Evolutionary conservation across 1,140 invertebrate genomes (phyloP).

Genomic region (Colletes latitarsis): DNA sequence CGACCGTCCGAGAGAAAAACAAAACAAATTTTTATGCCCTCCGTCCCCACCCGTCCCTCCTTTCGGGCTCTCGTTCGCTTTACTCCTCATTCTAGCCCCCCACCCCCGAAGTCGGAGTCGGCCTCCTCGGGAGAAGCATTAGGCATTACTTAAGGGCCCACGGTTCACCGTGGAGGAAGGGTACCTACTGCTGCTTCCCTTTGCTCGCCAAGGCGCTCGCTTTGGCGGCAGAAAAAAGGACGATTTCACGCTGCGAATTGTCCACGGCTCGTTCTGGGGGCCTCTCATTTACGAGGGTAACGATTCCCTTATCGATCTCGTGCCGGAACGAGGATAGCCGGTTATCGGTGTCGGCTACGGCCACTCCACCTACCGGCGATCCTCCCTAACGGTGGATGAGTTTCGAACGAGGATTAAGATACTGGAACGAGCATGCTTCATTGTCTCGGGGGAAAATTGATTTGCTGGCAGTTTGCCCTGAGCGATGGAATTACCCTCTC

Average conservation of each 20-base stretch:
- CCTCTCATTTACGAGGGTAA: slow-evolving; percentile 53
- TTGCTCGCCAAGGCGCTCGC: slow-evolving; percentile 31
- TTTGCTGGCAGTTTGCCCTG: slow-evolving; percentile 20
- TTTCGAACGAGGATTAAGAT: slow-evolving; percentile 24
- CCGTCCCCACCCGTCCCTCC: slow-evolving; percentile 45
- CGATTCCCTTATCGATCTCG: slow-evolving; percentile 57
- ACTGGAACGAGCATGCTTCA: slow-evolving; percentile 10
- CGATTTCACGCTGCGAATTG: slow-evolving; percentile 76
- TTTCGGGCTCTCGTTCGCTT: slow-evolving; percentile 51
- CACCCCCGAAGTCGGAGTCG: slow-evolving; percentile 31
- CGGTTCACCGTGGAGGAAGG: slow-evolving; percentile 55
- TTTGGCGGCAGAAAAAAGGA: slow-evolving; percentile 66
- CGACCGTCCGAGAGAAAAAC: slow-evolving; percentile 73
- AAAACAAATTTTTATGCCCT: slow-evolving; percentile 76
- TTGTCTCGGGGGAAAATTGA: slow-evolving; percentile 45
- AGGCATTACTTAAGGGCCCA: slow-evolving; percentile 74
- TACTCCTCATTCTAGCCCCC: slow-evolving; percentile 55
- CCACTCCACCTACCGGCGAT: background rate
- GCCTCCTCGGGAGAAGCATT: slow-evolving; percentile 67
- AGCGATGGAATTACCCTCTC: slow-evolving; percentile 35
- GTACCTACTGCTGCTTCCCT: slow-evolving; percentile 48
- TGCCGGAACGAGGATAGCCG: slow-evolving; percentile 41
- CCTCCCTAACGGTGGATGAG: background rate
- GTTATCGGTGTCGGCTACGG: slow-evolving; percentile 42
- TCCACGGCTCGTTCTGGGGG: slow-evolving; percentile 69